Conservation (phyloP, 2,888 invertebrate genomes). For the Aethes cnicana region DNA sequence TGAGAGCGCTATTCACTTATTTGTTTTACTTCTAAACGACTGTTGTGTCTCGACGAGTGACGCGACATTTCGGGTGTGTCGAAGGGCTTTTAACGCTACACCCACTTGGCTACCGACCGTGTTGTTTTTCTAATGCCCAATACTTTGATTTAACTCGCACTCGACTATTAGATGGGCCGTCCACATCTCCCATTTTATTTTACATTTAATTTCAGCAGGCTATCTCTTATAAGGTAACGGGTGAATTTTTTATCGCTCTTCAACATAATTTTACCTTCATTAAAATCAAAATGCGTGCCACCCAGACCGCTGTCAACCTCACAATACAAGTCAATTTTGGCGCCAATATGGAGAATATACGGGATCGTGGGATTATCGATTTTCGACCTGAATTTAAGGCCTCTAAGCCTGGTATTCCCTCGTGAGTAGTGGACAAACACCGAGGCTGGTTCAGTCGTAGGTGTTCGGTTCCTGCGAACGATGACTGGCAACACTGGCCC, state of each 20-base stretch:
- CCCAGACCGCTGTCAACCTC: conserved; percentile 68
- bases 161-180: conserved; percentile 47
- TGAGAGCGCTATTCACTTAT: conserved; percentile 70
- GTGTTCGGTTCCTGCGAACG: conserved; percentile 75
- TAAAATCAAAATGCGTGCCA: conserved; percentile 60
- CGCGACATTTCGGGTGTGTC: conserved; percentile 68
- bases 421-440: conserved; percentile 13
- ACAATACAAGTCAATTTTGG: conserved; percentile 75
- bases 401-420: conserved; percentile 41
- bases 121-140: conserved; percentile 29
- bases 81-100: conserved; percentile 56
- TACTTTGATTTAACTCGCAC: conserved; percentile 54
- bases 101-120: conserved; percentile 50
- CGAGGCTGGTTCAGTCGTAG: conserved; percentile 52
- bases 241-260: conserved; percentile 9
- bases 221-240: neutral
- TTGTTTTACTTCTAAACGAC: conserved; percentile 74
- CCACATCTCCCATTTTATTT: too few relatives aligned
- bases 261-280: conserved; percentile 39
- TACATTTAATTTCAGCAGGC: conserved; percentile 42
- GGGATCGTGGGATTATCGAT: conserved; percentile 1
- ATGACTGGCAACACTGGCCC: conserved; percentile 65
- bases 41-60: conserved; percentile 61
- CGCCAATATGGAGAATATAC: conserved; percentile 51
- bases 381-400: conserved; percentile 11